Evolutionary conservation across 2,888 invertebrate species (phyloP), one percentile per base, ranked within the genome.

Genomic region (Peribatodes rhomboidaria): DNA sequence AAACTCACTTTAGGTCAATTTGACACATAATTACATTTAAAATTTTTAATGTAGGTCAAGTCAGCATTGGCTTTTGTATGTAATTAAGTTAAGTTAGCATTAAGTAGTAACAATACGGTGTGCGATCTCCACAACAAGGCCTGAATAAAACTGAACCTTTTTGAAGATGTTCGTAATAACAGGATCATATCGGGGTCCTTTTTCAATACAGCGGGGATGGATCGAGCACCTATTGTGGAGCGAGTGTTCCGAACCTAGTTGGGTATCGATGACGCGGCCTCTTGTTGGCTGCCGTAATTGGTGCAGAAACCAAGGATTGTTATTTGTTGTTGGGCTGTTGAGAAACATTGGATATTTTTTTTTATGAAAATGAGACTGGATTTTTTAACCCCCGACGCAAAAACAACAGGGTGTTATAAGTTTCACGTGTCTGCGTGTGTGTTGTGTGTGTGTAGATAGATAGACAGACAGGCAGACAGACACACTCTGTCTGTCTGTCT

Each of bases 131-230:
- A n/a, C 35, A 20, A 37, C 35, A 31, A 10, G 31, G 13, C 16
- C 50, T 20, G 27, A 62, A 56, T 56, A 57, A 57, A 62, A 62
- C 52, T 56, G 57, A 50, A 57, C 62, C 62, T 50, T 57, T 62
- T 44, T 52, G 62, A 57, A 57, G 63, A 63, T 47, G 63, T 53
- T 39, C 39, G 57, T 57, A 63, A 63, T 63, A 63, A 63, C 63
- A 16, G 39, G 53, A 41, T 61, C 61, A 50, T 56, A 55, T 41
- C 16, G 13, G 55, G 46, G 44, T 11, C 37, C 47, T 41, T 41
- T 47, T 56, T 44, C 56, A 61, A 61, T 61, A 55, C 54, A 55
- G 20, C 27, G n/a, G 37, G 41, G 49, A 55, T 46, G 55, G 61
- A 54, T 53, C 18, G 61, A 54, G 54, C n/a, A 47, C 31, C 47